A percentile compares a stretch with the other conserved stretches of the same genome.
These are phyloP conservation scores for Rhamnusium bicolor DNA, from an alignment of 2,888 invertebrate species.

Conservation along the genomic window DNA sequence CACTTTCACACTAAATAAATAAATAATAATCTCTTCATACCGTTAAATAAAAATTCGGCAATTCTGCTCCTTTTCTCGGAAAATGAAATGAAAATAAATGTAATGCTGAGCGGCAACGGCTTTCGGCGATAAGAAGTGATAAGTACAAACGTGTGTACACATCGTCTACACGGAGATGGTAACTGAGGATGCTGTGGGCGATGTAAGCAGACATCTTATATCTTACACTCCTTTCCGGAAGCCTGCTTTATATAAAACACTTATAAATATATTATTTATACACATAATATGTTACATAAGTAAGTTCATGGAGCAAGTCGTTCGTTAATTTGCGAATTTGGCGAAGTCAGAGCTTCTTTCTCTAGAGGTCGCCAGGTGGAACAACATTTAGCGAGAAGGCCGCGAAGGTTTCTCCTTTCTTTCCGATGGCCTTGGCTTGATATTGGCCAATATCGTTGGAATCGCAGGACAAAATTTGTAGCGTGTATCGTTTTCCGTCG, in stretches of 20 bases:
- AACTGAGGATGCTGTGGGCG: conserved; percentile 62
- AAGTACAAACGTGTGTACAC: conserved; percentile 22
- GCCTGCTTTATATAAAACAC: conserved; percentile 61
- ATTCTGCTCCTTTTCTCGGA: conserved; percentile 62
- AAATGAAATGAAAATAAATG: conserved; percentile 52
- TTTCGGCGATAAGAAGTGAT: conserved; percentile 17
- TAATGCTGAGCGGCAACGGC: conserved; percentile 45
- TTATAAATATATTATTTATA: conserved; percentile 61
- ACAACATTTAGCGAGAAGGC: conserved; percentile 91
- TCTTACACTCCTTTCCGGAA: conserved; percentile 40
- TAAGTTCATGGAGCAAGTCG: conserved; percentile 68
- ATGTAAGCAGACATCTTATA: conserved; percentile 33
- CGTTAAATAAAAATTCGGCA: conserved; percentile 62
- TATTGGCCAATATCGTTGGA: conserved; percentile 91
- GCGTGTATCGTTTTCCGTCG: conserved; percentile 85
- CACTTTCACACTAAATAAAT: conserved; percentile 69
- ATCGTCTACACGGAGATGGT: conserved; percentile 54
- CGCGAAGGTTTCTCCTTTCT: conserved; percentile 87
- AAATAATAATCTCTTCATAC: conserved; percentile 63
- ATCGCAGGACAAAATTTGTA: conserved; percentile 83
- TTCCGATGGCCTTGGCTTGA: conserved; percentile 87
- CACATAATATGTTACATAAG: conserved; percentile 64
- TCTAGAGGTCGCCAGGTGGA: conserved; percentile 72
- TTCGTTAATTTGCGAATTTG: conserved; percentile 63
- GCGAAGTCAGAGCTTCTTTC: conserved; percentile 61